Evolutionary conservation across 2,113 vertebrate species (phyloP).

Genomic region (Microtus ochrogaster): DNA sequence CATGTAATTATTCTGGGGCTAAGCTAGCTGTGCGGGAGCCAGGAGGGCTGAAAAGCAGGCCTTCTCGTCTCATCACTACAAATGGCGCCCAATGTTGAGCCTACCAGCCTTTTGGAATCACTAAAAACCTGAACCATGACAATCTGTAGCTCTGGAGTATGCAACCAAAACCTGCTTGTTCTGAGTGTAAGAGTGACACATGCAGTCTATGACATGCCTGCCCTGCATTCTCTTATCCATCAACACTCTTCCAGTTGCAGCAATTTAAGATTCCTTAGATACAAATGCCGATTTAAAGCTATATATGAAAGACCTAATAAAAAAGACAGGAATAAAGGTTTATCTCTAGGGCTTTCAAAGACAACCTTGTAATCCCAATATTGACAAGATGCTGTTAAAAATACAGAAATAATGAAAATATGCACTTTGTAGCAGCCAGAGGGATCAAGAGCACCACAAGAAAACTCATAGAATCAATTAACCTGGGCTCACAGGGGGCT

Average conservation of each 20-base stretch:
- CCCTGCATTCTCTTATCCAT: background rate
- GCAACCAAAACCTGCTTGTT: background rate
- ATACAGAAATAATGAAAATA: slow-evolving; percentile 39
- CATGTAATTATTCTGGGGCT: no score
- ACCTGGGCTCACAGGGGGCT: background rate
- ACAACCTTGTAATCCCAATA: background rate
- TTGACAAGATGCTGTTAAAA: background rate
- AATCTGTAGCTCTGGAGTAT: background rate
- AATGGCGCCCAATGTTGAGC: background rate
- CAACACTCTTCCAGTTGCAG: slow-evolving; percentile 12
- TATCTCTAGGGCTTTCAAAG: background rate
- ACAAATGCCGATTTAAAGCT: background rate
- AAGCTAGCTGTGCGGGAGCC: no score
- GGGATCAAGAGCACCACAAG: background rate
- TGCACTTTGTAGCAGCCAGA: background rate
- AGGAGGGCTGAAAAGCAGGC: no score
- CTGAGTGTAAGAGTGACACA: slow-evolving; percentile 4
- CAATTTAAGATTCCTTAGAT: background rate
- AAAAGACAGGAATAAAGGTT: background rate
- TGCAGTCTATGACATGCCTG: background rate
- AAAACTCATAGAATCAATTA: background rate
- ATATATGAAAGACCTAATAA: background rate
- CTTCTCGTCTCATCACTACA: no score
- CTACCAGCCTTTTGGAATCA: background rate
- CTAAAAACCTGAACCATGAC: background rate